phyloP scores from a whole-genome alignment of 2,888 invertebrate genomes.

The Drosophila subquinaria region DNA sequence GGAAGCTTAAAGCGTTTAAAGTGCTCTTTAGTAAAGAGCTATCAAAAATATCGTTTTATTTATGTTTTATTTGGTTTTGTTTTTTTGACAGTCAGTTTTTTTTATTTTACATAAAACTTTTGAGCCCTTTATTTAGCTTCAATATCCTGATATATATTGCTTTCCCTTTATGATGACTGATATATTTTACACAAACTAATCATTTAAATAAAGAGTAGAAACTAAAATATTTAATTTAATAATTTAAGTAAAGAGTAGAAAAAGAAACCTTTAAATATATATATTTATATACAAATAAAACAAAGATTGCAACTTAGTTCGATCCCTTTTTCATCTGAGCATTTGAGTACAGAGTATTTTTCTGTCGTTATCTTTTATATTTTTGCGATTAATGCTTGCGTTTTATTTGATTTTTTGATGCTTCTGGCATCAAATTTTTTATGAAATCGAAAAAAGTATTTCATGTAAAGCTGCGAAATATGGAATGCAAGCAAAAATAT shows the following conservation, averaged over 20 bases:
- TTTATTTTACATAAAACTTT: too few relatives aligned
- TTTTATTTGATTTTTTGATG: slow-evolving; percentile 2
- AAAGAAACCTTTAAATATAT: too few relatives aligned
- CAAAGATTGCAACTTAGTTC: too few relatives aligned
- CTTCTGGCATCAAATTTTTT: slow-evolving; percentile 55
- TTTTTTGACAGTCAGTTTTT: too few relatives aligned
- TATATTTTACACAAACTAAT: not conserved
- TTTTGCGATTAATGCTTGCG: not conserved
- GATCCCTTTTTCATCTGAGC: not conserved
- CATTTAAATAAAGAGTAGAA: too few relatives aligned
- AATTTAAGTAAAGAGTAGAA: too few relatives aligned
- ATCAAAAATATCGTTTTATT: not conserved
- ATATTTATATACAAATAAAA: too few relatives aligned
- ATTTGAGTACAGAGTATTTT: not conserved
- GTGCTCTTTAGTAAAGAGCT: not conserved
- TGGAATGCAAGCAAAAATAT: slow-evolving; percentile 20
- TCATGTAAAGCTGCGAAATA: slow-evolving; percentile 30
- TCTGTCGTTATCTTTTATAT: not conserved
- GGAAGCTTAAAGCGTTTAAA: not conserved
- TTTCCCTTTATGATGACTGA: too few relatives aligned
- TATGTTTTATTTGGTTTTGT: too few relatives aligned
- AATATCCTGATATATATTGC: not conserved
- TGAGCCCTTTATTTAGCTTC: too few relatives aligned
- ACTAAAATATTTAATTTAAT: too few relatives aligned
- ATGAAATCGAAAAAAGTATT: slow-evolving; percentile 40